Evolutionary conservation across 1,140 invertebrate genomes (phyloP), one percentile per base, ranked within the genome.

Genomic region (Drosophila pseudoananassae): DNA sequence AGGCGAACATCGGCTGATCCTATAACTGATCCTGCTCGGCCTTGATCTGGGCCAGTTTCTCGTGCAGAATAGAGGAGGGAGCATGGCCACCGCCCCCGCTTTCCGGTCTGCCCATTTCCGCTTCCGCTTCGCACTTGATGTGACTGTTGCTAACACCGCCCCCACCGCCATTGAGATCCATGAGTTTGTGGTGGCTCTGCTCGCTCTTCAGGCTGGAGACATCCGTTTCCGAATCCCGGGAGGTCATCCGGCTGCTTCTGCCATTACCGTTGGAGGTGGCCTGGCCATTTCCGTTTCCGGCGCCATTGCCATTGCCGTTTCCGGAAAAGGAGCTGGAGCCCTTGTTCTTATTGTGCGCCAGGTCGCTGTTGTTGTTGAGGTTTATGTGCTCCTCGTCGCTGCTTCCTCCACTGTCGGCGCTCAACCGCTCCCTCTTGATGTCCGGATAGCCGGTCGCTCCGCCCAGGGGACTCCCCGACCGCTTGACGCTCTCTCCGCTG

Each of bases 1-100:
- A 85, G 47, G 63, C 82, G 64, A 78, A 87, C 53, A 83, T 51
- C 51, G 65, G 61, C 60, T 83, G 83, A 56, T 82, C 73, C 90
- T 91, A 91, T 91, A 91, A 91, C 55, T 90, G 81, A 50, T 85
- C 63, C 51, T 84, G 90, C 55, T 91, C 90, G 63, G 90, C 79
- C 71, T 91, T 91, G 59, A 91, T 91, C 73, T 91, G 90, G n/a
- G 89, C 90, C 69, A 91, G 81, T 63, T 91, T 91, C 59, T 91
- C 90, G 36, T 91, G 90, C 55, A 91, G 45, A 60, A 91, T 91
- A 36, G 87, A 88, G 8, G 33, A 51, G 9, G 43, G 4, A 3
- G 40, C 15, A 10, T n/a, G 9, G 43, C 20, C 15, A 2, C 40
- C 14, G 14, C 20, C 15, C 0, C 40, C 40, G 27, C 43, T 60